Conservation (phyloP, 1,140 invertebrate species). For the Lepidotrigona ventralis region DNA sequence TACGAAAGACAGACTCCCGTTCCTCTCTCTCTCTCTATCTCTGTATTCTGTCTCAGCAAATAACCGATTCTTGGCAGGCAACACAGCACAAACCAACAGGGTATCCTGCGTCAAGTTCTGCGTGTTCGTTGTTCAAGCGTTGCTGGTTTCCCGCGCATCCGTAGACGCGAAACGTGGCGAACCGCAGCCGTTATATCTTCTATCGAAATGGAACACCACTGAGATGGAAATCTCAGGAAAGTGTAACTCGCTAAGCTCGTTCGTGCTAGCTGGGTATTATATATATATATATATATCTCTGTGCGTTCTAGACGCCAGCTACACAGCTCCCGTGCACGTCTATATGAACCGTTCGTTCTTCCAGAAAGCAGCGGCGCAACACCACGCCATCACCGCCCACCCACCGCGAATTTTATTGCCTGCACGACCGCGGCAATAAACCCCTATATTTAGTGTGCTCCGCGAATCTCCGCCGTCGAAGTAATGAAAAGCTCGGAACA, state of each 20-base stretch:
- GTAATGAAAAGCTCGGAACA: slow-evolving; percentile 46
- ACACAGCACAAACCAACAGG: slow-evolving; percentile 13
- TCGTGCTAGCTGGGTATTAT: not conserved
- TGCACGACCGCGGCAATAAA: slow-evolving; percentile 48
- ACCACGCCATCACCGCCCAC: slow-evolving; percentile 25
- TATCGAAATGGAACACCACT: slow-evolving; percentile 35
- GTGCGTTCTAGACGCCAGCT: slow-evolving; percentile 9
- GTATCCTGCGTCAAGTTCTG: not conserved
- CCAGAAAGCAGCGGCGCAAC: slow-evolving; percentile 26
- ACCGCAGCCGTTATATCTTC: slow-evolving; percentile 38
- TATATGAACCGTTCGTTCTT: slow-evolving; percentile 41
- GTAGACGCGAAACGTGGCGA: not conserved
- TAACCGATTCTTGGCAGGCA: slow-evolving; percentile 7
- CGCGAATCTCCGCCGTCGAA: slow-evolving; percentile 29
- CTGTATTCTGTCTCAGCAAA: slow-evolving; percentile 21
- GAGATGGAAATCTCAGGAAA: slow-evolving; percentile 41
- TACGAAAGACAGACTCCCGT: too few species aligned
- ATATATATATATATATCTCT: too few species aligned
- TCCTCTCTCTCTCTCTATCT: not conserved
- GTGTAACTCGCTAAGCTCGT: slow-evolving; percentile 21
- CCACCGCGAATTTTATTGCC: slow-evolving; percentile 52
- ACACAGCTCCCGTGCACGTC: not conserved
- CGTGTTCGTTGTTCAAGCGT: not conserved
- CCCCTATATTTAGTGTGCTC: slow-evolving; percentile 52
- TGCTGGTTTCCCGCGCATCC: not conserved